Evolutionary conservation across 2,113 vertebrate species (phyloP).

Genomic region (Cheilinus undulatus): DNA sequence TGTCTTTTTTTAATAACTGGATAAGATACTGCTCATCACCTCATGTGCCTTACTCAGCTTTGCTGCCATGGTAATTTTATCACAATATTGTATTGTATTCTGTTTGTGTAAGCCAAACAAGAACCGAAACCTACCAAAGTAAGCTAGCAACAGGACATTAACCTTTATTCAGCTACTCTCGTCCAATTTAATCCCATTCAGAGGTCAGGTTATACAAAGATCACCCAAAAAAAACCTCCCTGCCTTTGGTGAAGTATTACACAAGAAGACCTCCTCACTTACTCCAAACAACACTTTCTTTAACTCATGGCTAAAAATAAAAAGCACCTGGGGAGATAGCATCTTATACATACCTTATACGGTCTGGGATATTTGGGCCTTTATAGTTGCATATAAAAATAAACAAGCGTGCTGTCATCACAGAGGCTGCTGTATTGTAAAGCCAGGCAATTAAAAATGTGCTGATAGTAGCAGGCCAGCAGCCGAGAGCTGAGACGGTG

Average conservation of each 20-base stretch:
- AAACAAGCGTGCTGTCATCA: conserved; percentile 74
- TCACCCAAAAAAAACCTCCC: conserved; percentile 7
- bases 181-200: conserved; percentile 19
- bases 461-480: conserved; percentile 75
- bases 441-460: conserved; percentile 75
- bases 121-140: conserved; percentile 2
- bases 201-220: conserved; percentile 22
- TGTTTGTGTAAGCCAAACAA: conserved; percentile 32
- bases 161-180: conserved; percentile 22
- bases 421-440: conserved; percentile 68
- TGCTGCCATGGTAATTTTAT: conserved; percentile 50
- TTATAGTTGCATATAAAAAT: conserved; percentile 73
- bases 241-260: background rate
- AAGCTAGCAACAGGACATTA: conserved; percentile 29
- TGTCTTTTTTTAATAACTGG: no score
- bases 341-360: conserved; percentile 45
- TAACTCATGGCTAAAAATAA: conserved; percentile 42
- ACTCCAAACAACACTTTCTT: conserved; percentile 39
- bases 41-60: conserved; percentile 22
- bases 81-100: conserved; percentile 39
- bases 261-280: conserved; percentile 23
- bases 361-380: conserved; percentile 38
- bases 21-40: conserved; percentile 24
- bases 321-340: background rate
- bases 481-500: conserved; percentile 54